phyloP scores from a whole-genome alignment of 2,797 vertebrate genomes.

The Enteromius afrohamiltoni region DNA sequence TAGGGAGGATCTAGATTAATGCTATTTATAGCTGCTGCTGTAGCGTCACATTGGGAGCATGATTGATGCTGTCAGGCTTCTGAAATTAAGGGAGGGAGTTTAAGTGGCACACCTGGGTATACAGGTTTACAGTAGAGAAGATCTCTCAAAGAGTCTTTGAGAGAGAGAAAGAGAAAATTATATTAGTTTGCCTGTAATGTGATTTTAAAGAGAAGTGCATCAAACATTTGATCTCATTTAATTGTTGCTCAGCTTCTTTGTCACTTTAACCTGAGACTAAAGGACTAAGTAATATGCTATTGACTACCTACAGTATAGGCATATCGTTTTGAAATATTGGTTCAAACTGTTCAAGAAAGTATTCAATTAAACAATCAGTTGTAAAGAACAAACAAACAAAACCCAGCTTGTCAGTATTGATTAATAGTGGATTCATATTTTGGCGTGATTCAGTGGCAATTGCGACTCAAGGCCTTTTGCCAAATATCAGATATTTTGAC shows the following conservation, averaged over 20 bases:
- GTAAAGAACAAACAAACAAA: neutral
- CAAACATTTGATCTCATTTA: neutral
- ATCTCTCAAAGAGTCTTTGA: neutral
- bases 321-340: neutral
- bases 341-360: neutral
- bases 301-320: neutral
- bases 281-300: neutral
- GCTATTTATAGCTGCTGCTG: constrained; percentile 52
- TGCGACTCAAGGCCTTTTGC: neutral
- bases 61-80: constrained; percentile 51
- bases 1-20: constrained; percentile 55
- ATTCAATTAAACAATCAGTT: neutral
- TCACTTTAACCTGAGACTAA: neutral
- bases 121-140: constrained; percentile 3
- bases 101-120: constrained; percentile 56
- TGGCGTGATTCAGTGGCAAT: neutral
- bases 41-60: constrained; percentile 50
- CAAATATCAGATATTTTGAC: neutral
- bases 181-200: neutral
- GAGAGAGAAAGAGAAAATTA: neutral
- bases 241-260: neutral
- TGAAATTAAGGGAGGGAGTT: constrained; percentile 51
- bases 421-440: neutral
- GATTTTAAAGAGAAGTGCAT: neutral
- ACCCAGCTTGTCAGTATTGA: neutral